Percentiles rank a stretch among this genome's conserved stretches.
Conservation (phyloP, 2,888 invertebrate species). For the Drosophila vallismaia region DNA sequence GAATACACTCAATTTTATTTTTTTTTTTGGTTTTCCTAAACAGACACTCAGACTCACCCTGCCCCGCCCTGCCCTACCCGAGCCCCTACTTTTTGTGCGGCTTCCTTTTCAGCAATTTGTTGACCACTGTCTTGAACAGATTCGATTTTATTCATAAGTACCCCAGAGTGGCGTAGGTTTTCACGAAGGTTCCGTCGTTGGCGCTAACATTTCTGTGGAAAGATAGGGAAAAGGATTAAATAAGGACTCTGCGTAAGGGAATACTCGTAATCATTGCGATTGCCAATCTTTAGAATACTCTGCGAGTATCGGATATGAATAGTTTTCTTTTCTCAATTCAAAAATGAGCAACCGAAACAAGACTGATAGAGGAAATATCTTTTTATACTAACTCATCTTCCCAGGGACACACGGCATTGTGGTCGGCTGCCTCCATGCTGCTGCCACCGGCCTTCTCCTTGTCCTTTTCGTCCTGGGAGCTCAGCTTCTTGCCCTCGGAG, state of each 20-base stretch:
- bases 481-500: constrained; percentile 71
- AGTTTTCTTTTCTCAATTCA: too few relatives aligned
- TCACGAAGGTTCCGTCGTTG: constrained; percentile 95
- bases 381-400: constrained; percentile 96
- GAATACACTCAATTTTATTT: constrained; percentile 25
- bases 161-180: constrained; percentile 96
- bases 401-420: constrained; percentile 96
- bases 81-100: constrained; percentile 55
- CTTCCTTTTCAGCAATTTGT: constrained; percentile 65
- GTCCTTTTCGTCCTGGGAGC: constrained; percentile 75
- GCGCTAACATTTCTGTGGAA: constrained; percentile 90
- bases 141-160: constrained; percentile 89
- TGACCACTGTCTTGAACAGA: constrained; percentile 63
- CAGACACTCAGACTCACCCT: too few relatives aligned
- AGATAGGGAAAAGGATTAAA: constrained; percentile 52
- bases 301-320: too few relatives aligned
- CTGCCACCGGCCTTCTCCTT: constrained; percentile 18
- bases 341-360: too few relatives aligned
- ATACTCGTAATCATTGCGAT: too few relatives aligned
- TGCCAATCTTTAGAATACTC: too few relatives aligned
- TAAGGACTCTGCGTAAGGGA: too few relatives aligned
- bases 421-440: constrained; percentile 83
- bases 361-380: too few relatives aligned
- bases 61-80: too few relatives aligned
- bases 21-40: not conserved